These are phyloP conservation scores for Pyxicephalus adspersus DNA, from an alignment of 2,113 vertebrate genomes.

Conservation along the genomic window DNA sequence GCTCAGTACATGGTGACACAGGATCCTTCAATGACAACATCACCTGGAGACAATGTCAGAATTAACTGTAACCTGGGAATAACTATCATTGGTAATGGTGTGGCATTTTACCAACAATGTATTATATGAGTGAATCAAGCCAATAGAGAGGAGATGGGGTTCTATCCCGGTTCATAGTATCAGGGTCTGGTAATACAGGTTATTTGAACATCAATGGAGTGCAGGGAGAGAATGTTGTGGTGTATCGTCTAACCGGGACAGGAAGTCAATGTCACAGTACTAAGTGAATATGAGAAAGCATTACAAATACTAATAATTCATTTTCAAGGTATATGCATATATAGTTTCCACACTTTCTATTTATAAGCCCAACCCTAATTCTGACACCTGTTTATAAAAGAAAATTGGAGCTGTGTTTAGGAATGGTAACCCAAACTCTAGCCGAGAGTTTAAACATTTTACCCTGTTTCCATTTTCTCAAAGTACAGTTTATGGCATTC, in stretches of 20 bases:
- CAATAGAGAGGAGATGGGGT: slow-evolving; percentile 9
- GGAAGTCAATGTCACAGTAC: slow-evolving; percentile 9
- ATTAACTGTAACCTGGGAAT: neutral
- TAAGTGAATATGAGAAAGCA: slow-evolving; percentile 10
- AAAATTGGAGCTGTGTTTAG: no score
- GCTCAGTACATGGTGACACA: slow-evolving; percentile 34
- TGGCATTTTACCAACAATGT: slow-evolving; percentile 37
- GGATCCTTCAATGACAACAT: accelerated
- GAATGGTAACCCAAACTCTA: no score
- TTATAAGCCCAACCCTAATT: no score
- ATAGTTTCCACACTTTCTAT: no score
- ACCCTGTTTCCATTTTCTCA: no score
- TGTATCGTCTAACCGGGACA: slow-evolving; percentile 3
- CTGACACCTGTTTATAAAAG: no score
- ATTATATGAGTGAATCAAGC: neutral
- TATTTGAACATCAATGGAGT: slow-evolving; percentile 43
- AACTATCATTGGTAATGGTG: neutral
- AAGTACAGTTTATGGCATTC: no score
- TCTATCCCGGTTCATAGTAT: slow-evolving; percentile 42
- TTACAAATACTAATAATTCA: neutral
- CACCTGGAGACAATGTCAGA: neutral
- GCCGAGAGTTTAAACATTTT: no score
- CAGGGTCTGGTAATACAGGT: neutral
- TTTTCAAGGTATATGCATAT: no score
- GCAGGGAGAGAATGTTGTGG: slow-evolving; percentile 19